Evolutionary conservation across 2,797 vertebrate genomes (phyloP).

Genomic region (Catamblyrhynchus diadema): DNA sequence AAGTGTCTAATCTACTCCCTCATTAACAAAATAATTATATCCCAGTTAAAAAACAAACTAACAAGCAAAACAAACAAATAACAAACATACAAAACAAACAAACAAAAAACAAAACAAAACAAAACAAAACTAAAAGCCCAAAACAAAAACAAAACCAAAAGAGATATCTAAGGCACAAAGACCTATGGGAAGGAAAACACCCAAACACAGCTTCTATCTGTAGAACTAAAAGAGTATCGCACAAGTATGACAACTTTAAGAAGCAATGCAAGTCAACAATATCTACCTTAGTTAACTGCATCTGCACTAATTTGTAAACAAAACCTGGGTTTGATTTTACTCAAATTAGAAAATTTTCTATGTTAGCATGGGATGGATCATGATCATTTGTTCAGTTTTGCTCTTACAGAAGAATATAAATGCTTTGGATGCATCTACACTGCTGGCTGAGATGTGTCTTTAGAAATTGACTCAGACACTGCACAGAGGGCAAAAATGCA

Average conservation of each 20-base stretch:
- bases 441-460: background rate
- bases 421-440: background rate
- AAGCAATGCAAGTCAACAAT: background rate
- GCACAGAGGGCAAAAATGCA: background rate
- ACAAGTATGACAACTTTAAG: background rate
- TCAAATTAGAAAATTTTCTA: background rate
- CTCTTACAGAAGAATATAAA: background rate
- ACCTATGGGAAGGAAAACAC: background rate
- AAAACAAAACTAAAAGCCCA: background rate
- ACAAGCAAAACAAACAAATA: background rate
- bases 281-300: background rate
- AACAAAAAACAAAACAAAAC: background rate
- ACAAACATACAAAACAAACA: background rate
- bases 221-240: background rate
- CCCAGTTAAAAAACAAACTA: background rate
- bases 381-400: background rate
- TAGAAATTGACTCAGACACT: background rate
- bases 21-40: background rate
- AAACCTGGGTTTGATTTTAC: background rate
- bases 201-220: accelerated
- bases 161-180: background rate
- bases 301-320: background rate
- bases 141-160: background rate
- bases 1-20: background rate
- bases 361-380: background rate